Evolutionary conservation across 1,140 invertebrate species (phyloP).

Genomic region (Drosophila chauvacae): DNA sequence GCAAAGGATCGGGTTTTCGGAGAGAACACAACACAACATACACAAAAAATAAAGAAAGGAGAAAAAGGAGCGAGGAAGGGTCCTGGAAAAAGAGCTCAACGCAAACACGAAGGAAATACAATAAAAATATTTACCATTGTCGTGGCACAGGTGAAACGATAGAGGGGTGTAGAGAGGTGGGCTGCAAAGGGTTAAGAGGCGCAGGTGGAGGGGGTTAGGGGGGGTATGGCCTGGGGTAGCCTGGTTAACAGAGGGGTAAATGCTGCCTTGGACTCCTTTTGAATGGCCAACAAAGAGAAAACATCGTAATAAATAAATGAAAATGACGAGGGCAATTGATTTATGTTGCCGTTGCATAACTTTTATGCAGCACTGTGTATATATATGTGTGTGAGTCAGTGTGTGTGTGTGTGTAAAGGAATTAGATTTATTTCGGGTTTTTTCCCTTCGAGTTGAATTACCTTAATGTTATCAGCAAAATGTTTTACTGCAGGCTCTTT

Average conservation of each 20-base stretch:
- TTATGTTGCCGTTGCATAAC: conserved; percentile 57
- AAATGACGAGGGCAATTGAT: conserved; percentile 56
- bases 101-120: conserved; percentile 60
- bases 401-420: conserved; percentile 15
- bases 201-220: background rate
- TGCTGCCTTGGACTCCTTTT: conserved; percentile 19
- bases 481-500: conserved; percentile 16
- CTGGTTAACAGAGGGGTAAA: conserved; percentile 5
- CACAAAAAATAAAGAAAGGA: conserved; percentile 2
- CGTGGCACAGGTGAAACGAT: conserved; percentile 55
- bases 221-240: background rate
- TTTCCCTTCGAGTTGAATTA: conserved; percentile 17
- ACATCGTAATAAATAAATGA: conserved; percentile 54
- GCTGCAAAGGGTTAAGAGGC: conserved; percentile 13
- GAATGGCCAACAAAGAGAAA: conserved; percentile 33
- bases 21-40: conserved; percentile 12
- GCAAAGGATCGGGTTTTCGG: conserved; percentile 18
- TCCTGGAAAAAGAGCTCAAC: conserved; percentile 22
- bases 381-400: background rate
- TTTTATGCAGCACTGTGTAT: conserved; percentile 34
- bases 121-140: conserved; percentile 69
- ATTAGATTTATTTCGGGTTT: conserved; percentile 39
- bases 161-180: no score
- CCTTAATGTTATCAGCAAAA: conserved; percentile 30
- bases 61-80: conserved; percentile 7